These are phyloP conservation scores for Drosophila novamexicana DNA, from an alignment of 1,140 invertebrate species.

Conservation along the genomic window DNA sequence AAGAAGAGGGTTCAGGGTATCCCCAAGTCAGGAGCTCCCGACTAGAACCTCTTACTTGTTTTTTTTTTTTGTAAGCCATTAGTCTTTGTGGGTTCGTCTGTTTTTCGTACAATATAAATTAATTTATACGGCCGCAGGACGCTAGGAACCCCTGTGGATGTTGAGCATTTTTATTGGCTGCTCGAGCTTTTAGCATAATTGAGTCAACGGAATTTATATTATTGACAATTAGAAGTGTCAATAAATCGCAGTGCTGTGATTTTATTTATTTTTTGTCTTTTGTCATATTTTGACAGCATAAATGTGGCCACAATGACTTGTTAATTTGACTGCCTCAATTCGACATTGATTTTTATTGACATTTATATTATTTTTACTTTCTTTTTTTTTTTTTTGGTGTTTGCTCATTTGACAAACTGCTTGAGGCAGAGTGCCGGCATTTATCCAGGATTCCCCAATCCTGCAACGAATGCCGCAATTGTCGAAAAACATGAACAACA, in stretches of 20 bases:
- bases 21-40: too few species aligned
- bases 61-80: conserved; percentile 23
- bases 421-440: not conserved
- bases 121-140: conserved; percentile 53
- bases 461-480: not conserved
- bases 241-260: conserved; percentile 42
- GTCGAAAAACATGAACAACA: conserved; percentile 27
- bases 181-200: conserved; percentile 70
- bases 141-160: conserved; percentile 41
- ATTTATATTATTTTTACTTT: conserved; percentile 5
- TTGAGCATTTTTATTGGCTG: conserved; percentile 61
- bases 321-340: conserved; percentile 50
- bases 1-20: too few species aligned
- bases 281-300: conserved; percentile 20
- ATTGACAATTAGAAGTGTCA: conserved; percentile 71
- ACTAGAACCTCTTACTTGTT: too few species aligned
- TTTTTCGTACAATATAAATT: conserved; percentile 49
- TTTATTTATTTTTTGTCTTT: conserved; percentile 8
- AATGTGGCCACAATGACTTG: conserved; percentile 55
- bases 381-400: not conserved
- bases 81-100: conserved; percentile 19
- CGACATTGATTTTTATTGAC: conserved; percentile 56
- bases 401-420: not conserved
- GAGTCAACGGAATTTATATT: conserved; percentile 57
- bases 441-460: not conserved